Base-by-base conservation (phyloP, 37 sponge, comb jelly and placozoan species). In the Geodia barretti region DNA sequence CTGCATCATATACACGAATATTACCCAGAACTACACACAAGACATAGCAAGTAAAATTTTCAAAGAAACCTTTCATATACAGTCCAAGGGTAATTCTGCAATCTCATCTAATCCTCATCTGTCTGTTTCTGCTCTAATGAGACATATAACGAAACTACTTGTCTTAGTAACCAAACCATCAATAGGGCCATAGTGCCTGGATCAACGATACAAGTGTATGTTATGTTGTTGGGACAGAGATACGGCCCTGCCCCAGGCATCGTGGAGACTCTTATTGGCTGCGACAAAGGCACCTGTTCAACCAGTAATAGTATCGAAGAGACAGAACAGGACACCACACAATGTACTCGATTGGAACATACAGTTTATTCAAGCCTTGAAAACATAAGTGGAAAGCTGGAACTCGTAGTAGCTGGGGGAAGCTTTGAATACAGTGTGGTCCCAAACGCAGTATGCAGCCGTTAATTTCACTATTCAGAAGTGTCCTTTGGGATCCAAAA, bases 101-200 rank as follows among this genome's bases (percentile, higher is more conserved):
- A 63, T 77, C 32, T 64, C 77, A 1, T 77, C 77, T 24, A 40
- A 77, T 62, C 77, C 77, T 28, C 8, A 38, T 60, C 62, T 37
- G 77, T 77, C 1, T 61, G 63, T 40, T n/a, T 77, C 11, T 77
- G 77, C 20, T n/a, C n/a, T n/a, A n/a, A n/a, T n/a, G 40, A 62
- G 62, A 24, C 8, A 34, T 38, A 1, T 17, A 43, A 14, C 34
- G 1, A 1, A 1, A 25, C n/a, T n/a, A n/a, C n/a, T n/a, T n/a
- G 1, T 7, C 24, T 41, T 17, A 41, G 60, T 7, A 30, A 3
- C 4, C 14, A 25, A 4, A 25, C 3, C 28, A 58, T 1, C 28
- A 43, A n/a, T 3, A 24, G 62, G 31, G 37, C 4, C 2, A 36
- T 23, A 36, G 8, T 60, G 31, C 64, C 64, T 4, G 77, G 77